A percentile compares a stretch with the other conserved stretches of the same genome.
Conservation (phyloP, 2,888 invertebrate genomes). For the Leptopilina myrica region DNA sequence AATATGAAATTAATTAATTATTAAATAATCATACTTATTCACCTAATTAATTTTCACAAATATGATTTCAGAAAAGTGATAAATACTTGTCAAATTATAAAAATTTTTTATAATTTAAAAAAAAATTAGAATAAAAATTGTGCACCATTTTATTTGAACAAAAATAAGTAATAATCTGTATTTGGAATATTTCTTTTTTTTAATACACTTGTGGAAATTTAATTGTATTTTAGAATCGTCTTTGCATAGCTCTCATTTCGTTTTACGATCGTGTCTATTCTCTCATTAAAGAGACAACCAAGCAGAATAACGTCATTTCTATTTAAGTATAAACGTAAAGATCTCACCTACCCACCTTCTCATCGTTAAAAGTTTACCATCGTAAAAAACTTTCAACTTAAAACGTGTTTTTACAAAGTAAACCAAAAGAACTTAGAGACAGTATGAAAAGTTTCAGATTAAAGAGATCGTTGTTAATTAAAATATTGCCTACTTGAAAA, state of each 20-base stretch:
- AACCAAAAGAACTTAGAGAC: neutral
- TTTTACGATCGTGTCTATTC: conserved; percentile 52
- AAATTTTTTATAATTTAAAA: too few relatives aligned
- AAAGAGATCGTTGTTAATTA: conserved; percentile 4
- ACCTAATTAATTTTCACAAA: too few relatives aligned
- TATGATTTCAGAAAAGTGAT: too few relatives aligned
- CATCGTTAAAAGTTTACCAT: conserved; percentile 27
- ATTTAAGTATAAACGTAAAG: conserved; percentile 19
- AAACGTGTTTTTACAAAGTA: neutral
- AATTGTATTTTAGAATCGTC: conserved; percentile 62
- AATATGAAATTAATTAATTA: too few relatives aligned
- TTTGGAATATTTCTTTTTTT: conserved; percentile 24
- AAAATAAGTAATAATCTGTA: neutral
- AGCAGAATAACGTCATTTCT: conserved; percentile 23
- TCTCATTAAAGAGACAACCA: conserved; percentile 47
- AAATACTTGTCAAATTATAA: too few relatives aligned
- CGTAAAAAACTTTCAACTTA: conserved; percentile 31
- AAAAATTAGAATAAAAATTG: too few relatives aligned
- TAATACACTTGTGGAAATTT: conserved; percentile 56
- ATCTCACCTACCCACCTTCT: conserved; percentile 15
- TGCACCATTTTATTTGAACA: neutral
- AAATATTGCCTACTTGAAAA: conserved; percentile 5
- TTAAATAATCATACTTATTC: too few relatives aligned
- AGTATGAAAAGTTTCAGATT: neutral
- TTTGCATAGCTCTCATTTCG: conserved; percentile 56